Conservation (phyloP, 2,113 vertebrate genomes). For the Lepus americanus region DNA sequence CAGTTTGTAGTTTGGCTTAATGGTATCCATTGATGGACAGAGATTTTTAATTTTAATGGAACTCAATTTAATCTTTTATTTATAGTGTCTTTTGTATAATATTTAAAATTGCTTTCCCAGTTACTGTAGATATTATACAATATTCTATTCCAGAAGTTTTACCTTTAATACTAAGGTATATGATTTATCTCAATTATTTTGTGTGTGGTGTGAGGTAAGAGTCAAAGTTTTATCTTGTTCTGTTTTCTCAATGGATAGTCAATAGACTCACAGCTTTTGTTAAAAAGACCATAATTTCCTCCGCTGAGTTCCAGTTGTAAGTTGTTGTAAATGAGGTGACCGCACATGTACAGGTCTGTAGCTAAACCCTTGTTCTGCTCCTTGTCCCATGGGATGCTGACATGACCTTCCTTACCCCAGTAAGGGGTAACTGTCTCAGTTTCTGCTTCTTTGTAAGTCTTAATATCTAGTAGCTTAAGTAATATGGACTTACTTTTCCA, state of each 20-base stretch:
- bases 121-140: neutral
- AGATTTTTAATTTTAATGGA: conserved; percentile 22
- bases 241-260: neutral
- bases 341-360: neutral
- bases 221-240: neutral
- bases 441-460: neutral
- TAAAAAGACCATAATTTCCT: neutral
- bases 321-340: neutral
- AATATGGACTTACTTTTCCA: neutral
- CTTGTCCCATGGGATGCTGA: neutral
- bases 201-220: neutral
- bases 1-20: neutral
- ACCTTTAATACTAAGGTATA: neutral
- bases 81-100: neutral
- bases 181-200: neutral
- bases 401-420: neutral
- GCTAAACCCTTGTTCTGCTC: neutral
- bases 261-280: neutral
- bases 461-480: neutral
- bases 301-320: neutral
- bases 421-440: neutral
- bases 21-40: neutral
- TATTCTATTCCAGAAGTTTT: neutral
- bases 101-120: neutral
- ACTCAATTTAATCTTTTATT: conserved; percentile 36